phyloP scores from a whole-genome alignment of 2,113 vertebrate genomes.

The Chunga burmeisteri region DNA sequence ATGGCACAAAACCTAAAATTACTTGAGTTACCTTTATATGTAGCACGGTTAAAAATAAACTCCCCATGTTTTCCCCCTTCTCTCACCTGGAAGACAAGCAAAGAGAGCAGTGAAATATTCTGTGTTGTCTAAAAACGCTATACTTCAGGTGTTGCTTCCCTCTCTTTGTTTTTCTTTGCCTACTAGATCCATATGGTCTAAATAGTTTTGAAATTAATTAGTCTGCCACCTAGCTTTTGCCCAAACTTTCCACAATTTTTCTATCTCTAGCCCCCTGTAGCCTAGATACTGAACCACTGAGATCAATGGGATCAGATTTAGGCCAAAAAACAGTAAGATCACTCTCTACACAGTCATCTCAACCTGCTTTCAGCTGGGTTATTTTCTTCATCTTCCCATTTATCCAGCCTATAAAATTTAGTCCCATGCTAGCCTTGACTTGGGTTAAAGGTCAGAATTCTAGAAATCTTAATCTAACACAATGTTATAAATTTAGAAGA shows the following conservation, averaged over 20 bases:
- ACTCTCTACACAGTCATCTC: neutral
- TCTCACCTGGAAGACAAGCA: neutral
- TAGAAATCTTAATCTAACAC: neutral
- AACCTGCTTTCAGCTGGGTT: neutral
- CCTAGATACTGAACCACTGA: neutral
- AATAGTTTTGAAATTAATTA: neutral
- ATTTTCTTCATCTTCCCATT: neutral
- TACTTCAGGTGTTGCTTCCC: neutral
- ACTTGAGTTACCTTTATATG: neutral
- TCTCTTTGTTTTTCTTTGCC: neutral
- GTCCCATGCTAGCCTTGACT: neutral
- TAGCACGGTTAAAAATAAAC: neutral
- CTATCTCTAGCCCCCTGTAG: neutral
- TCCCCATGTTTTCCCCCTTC: neutral
- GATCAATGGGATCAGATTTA: neutral
- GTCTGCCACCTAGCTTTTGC: neutral
- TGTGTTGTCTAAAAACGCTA: neutral
- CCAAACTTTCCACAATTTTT: neutral
- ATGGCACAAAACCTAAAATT: neutral
- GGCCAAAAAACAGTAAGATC: neutral
- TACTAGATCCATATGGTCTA: neutral
- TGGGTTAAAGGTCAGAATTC: neutral
- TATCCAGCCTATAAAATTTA: neutral
- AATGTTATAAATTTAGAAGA: neutral
- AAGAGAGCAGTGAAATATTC: neutral